Evolutionary conservation across 1,140 invertebrate genomes (phyloP), one percentile per base, ranked within the genome.

Genomic region (Drosophila quadrilineata): DNA sequence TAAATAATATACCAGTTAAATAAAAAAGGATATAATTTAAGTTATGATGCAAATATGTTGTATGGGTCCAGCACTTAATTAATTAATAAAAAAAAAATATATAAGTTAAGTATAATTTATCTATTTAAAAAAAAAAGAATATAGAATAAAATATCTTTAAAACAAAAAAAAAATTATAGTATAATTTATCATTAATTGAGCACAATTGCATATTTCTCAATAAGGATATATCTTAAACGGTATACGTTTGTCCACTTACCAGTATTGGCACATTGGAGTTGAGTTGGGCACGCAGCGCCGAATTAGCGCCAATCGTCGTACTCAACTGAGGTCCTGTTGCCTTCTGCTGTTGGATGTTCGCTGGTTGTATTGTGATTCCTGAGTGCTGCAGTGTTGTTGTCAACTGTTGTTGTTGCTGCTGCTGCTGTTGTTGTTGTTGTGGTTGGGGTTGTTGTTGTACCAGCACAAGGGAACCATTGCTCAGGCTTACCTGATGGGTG

Each of bases 211-310:
- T n/a, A n/a, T n/a, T n/a, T n/a, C n/a, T n/a, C n/a, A n/a, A n/a
- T n/a, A n/a, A n/a, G n/a, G n/a, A n/a, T n/a, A n/a, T 10, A 31
- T n/a, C 29, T 31, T 28, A 9, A 33, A 19, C 31, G 45, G 14
- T 21, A 22, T 36, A 1, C n/a, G n/a, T n/a, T 38, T n/a, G 36
- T 4, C 3, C 9, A 58, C 62, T 84, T 77, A 92, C 92, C 89
- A 93, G 86, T 48, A 93, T 91, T 43, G 92, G 91, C 75, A 92
- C 91, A 80, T 90, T 92, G 14, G 91, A 89, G 41, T 90, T 84
- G 29, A 90, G 86, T 56, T 90, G 87, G 64, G 90, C 90, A 22
- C 88, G 84, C 58, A 89, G 52, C 31, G 88, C 85, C 6, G 86
- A 88, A 36, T 87, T 89, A 24, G 75, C 48, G n/a, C 71, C 74